A percentile compares a stretch with the other conserved stretches of the same genome.
Evolutionary conservation across 2,888 invertebrate genomes (phyloP).

Genomic region (Archaeoteleia sp.): DNA sequence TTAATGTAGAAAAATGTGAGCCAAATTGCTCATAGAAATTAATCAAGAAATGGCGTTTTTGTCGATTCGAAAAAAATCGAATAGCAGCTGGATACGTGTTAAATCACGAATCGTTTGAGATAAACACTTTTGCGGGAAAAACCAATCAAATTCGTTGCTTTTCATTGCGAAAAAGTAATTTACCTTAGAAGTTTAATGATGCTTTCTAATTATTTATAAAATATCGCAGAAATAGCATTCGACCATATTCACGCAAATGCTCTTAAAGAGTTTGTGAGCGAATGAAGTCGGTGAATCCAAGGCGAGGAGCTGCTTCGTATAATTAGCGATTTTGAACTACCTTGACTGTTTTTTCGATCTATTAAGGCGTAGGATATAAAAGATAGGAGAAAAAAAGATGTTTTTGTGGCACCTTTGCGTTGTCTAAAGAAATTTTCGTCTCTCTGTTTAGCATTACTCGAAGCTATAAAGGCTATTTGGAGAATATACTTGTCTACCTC

Average conservation of each 20-base stretch:
- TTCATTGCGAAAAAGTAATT: too few species aligned
- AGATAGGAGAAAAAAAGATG: constrained; percentile 46
- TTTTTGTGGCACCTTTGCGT: constrained; percentile 52
- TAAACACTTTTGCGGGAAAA: too few species aligned
- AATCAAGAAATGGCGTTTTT: too few species aligned
- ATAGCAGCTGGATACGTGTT: too few species aligned
- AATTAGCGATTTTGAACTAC: constrained; percentile 29
- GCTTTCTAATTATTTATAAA: not conserved
- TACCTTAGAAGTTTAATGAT: too few species aligned
- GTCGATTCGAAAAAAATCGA: too few species aligned
- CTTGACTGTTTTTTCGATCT: constrained; percentile 35
- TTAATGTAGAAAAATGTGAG: too few species aligned
- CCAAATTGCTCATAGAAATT: too few species aligned
- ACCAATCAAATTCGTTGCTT: too few species aligned
- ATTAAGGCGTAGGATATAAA: constrained; percentile 60
- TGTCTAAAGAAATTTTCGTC: constrained; percentile 57
- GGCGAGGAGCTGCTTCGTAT: constrained; percentile 17
- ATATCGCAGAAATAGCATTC: not conserved
- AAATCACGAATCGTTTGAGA: too few species aligned
- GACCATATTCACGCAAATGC: not conserved
- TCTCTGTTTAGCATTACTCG: constrained; percentile 69
- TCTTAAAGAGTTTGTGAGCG: not conserved
- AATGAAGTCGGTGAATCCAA: not conserved
- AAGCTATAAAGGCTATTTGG: constrained; percentile 72
- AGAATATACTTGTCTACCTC: constrained; percentile 75